Evolutionary conservation across 2,797 vertebrate genomes (phyloP).

Genomic region (Erpetoichthys calabaricus): DNA sequence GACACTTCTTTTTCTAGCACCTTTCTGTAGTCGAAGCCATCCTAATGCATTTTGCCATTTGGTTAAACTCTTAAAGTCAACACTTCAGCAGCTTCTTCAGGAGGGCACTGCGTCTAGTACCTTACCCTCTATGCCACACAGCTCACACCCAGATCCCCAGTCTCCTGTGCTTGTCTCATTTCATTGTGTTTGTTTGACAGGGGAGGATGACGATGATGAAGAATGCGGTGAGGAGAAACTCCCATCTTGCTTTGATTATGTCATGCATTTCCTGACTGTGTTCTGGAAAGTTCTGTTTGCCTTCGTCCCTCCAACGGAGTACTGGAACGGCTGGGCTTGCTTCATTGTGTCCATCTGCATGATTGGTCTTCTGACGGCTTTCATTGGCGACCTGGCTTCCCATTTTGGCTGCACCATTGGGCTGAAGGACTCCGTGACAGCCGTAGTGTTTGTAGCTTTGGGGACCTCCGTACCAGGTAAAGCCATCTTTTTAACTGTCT

Average conservation of each 20-base stretch:
- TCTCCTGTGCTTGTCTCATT: not conserved
- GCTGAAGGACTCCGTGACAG: slow-evolving; percentile 90
- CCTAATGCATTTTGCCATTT: too few relatives aligned
- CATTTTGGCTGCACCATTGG: slow-evolving; percentile 94
- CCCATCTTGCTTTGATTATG: slow-evolving; percentile 85
- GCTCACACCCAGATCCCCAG: not conserved
- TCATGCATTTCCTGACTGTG: slow-evolving; percentile 91
- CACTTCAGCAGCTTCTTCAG: too few relatives aligned
- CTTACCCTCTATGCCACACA: too few relatives aligned
- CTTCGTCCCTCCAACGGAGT: slow-evolving; percentile 85
- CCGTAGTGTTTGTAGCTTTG: slow-evolving; percentile 85
- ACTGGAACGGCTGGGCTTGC: slow-evolving; percentile 93
- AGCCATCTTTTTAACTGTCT: not conserved
- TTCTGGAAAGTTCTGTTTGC: slow-evolving; percentile 96
- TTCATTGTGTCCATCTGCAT: slow-evolving; percentile 80
- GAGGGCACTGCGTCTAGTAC: not conserved
- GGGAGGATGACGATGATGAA: slow-evolving; percentile 84
- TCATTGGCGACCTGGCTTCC: slow-evolving; percentile 89
- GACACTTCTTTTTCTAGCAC: too few relatives aligned
- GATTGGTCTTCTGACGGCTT: slow-evolving; percentile 81
- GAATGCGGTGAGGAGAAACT: slow-evolving; percentile 76
- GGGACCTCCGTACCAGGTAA: slow-evolving; percentile 91
- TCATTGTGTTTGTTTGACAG: slow-evolving; percentile 30
- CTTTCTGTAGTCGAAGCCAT: too few relatives aligned
- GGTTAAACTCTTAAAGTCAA: too few relatives aligned